phyloP scores from a whole-genome alignment of 2,113 vertebrate genomes.

The Brachyhypopomus gauderio region DNA sequence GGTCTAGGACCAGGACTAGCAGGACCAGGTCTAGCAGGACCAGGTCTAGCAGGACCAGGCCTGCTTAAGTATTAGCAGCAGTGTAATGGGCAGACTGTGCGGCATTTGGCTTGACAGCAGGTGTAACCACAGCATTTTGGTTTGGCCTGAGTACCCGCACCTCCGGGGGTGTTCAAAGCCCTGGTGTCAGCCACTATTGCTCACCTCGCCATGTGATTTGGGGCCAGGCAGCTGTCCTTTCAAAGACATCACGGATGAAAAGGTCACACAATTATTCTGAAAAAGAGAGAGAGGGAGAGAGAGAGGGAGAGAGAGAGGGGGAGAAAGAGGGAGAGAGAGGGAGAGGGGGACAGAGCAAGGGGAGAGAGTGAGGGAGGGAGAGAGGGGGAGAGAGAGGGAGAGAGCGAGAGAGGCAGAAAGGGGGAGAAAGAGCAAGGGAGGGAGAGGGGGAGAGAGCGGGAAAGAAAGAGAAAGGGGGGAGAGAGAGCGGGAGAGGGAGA shows the following conservation, averaged over 20 bases:
- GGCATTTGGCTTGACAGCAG: conserved; percentile 51
- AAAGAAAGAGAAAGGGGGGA: not conserved
- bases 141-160: not conserved
- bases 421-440: too few species aligned
- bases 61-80: conserved; percentile 6
- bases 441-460: not conserved
- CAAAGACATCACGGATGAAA: conserved; percentile 24
- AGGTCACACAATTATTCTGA: conserved; percentile 34
- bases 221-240: conserved; percentile 41
- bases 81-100: conserved; percentile 28
- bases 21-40: too few species aligned
- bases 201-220: conserved; percentile 43
- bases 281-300: conserved; percentile 4
- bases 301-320: not conserved
- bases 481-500: conserved; percentile 4
- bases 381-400: not conserved
- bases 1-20: too few species aligned
- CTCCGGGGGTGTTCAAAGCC: not conserved
- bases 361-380: not conserved
- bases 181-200: conserved; percentile 18
- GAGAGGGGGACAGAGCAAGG: not conserved
- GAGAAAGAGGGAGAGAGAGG: not conserved
- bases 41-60: not conserved
- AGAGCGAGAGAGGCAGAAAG: too few species aligned
- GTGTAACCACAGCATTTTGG: conserved; percentile 14